Base-by-base conservation (phyloP, 2,797 vertebrate species). In the Leptatherina wallacei region DNA sequence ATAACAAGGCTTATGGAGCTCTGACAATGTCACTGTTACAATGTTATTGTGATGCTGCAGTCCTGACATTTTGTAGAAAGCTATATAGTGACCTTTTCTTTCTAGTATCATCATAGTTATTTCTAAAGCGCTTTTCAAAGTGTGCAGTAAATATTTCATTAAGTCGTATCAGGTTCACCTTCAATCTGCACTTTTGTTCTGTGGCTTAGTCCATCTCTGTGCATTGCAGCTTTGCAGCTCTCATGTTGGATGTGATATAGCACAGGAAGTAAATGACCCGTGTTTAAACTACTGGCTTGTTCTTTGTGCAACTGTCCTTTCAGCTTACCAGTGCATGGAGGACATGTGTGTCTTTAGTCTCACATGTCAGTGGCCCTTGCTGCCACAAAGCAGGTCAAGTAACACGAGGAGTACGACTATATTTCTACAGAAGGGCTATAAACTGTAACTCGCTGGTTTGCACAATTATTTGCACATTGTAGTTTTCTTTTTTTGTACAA, bases 131-230 rank as follows among this genome's bases (percentile, higher is more conserved):
- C 69, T 0, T 0, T 62, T 52, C 35, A 69, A 61, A 30, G 47
- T 65, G n/a, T 69, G 24, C 6, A 42, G 49, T 77, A 57, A 79
- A 75, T 81, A 75, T 77, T 82, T 78, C 27, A 81, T 82, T 14
- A 63, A 49, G 63, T 47, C 13, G 20, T 72, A 61, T 77, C 20
- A 1, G 29, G 3, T 82, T 20, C 10, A 62, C 24, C n/a, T 1
- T 57, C 27, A 61, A 55, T 42, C 11, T 61, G 29, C 47, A 16
- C 57, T 59, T 79, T 69, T 70, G 72, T 18, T 75, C 38, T 54
- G 6, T 55, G 2, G 24, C 40, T 12, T 57, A 69, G 22, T 13
- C 18, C 13, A 4, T 27, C 20, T 65, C 1, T 60, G 42, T 12
- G 0, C 7, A 14, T 24, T 57, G 29, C 72, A 59, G 67, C 60